phyloP scores from a whole-genome alignment of 2,888 invertebrate species.

The Liodrosophila aerea region DNA sequence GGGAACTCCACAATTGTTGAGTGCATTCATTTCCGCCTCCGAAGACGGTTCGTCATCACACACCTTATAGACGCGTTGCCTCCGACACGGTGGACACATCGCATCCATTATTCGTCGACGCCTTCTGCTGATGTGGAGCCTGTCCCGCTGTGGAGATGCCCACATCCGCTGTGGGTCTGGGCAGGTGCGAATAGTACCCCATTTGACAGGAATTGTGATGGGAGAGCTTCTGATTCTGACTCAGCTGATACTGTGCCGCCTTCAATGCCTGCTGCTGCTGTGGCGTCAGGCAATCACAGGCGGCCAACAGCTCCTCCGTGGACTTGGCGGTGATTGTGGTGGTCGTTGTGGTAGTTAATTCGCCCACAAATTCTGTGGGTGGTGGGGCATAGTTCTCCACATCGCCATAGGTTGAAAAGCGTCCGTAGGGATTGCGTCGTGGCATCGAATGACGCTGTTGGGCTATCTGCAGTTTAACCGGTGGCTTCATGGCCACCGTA shows the following conservation, averaged over 20 bases:
- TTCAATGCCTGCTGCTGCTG: slow-evolving; percentile 77
- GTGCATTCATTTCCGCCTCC: slow-evolving; percentile 3
- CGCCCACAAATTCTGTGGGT: slow-evolving; percentile 83
- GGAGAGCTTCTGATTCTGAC: slow-evolving; percentile 73
- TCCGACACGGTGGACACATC: slow-evolving; percentile 86
- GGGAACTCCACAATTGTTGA: too few species aligned
- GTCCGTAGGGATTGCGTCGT: slow-evolving; percentile 81
- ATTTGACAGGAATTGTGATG: slow-evolving; percentile 80
- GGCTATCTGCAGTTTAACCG: slow-evolving; percentile 82
- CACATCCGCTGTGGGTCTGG: slow-evolving; percentile 77
- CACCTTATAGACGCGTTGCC: slow-evolving; percentile 87
- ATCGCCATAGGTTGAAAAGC: slow-evolving; percentile 82
- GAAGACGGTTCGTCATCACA: slow-evolving; percentile 28
- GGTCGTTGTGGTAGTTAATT: slow-evolving; percentile 84
- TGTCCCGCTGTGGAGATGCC: slow-evolving; percentile 70
- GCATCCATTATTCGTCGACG: slow-evolving; percentile 49
- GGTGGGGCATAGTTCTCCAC: slow-evolving; percentile 83
- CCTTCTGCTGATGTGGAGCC: slow-evolving; percentile 17
- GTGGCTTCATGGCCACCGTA: slow-evolving; percentile 83
- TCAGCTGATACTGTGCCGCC: slow-evolving; percentile 73
- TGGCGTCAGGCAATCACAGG: slow-evolving; percentile 76
- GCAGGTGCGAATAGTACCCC: slow-evolving; percentile 82
- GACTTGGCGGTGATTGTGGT: slow-evolving; percentile 88
- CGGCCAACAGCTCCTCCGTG: slow-evolving; percentile 88
- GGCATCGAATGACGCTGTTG: slow-evolving; percentile 83